phyloP scores from a whole-genome alignment of 2,888 invertebrate species.

The Antitype chi region DNA sequence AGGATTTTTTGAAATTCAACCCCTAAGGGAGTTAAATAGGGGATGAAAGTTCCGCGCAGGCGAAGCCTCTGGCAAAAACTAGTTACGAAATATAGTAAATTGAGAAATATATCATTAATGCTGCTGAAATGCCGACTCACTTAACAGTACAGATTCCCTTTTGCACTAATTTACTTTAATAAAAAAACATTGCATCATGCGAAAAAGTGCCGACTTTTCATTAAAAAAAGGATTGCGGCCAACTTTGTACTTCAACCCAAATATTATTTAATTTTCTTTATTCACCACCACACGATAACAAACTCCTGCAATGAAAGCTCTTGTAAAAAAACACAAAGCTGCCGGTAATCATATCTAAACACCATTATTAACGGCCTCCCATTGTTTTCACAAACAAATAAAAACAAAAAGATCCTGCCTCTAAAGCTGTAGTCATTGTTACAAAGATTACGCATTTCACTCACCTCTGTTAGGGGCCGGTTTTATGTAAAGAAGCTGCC shows the following conservation, averaged over 20 bases:
- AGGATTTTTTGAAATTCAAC: no score
- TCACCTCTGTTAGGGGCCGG: constrained; percentile 49
- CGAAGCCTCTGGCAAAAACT: no score
- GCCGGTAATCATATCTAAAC: constrained; percentile 63
- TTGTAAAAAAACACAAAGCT: constrained; percentile 49
- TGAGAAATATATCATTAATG: no score
- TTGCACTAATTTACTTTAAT: not conserved
- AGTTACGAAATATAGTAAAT: no score
- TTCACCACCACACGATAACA: constrained; percentile 28
- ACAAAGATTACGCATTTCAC: constrained; percentile 78
- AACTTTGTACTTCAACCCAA: not conserved
- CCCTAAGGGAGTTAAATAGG: no score
- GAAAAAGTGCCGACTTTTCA: not conserved
- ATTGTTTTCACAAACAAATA: constrained; percentile 72
- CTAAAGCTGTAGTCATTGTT: constrained; percentile 72
- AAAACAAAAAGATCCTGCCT: constrained; percentile 66
- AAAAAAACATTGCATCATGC: not conserved
- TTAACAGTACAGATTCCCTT: not conserved
- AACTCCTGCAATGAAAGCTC: constrained; percentile 31
- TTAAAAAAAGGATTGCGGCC: not conserved
- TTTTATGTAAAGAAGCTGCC: constrained; percentile 37
- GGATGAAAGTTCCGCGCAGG: no score
- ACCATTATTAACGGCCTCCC: constrained; percentile 69
- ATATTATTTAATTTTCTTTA: constrained; percentile 16
- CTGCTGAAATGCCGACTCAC: no score